Percentiles rank a stretch among this genome's conserved stretches.
phyloP scores from a whole-genome alignment of 2,797 vertebrate species.

The Adelosebastes latens region DNA sequence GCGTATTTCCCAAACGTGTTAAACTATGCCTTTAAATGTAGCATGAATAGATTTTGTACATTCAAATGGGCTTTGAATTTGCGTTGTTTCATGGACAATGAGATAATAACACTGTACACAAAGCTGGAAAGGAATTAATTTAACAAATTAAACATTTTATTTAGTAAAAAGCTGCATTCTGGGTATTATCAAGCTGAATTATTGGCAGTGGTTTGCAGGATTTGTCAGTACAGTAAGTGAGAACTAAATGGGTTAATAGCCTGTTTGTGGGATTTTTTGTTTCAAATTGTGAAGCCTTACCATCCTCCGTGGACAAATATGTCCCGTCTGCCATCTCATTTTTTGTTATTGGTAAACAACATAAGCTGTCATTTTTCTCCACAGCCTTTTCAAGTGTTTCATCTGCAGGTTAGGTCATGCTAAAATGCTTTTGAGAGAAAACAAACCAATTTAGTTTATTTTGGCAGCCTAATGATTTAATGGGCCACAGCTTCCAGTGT shows the following conservation, averaged over 20 bases:
- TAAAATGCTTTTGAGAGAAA: constrained; percentile 42
- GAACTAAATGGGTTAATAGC: constrained; percentile 25
- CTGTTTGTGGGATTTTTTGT: constrained; percentile 36
- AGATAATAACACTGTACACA: neutral
- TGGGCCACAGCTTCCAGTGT: constrained; percentile 2
- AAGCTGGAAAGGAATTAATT: neutral
- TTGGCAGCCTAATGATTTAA: constrained; percentile 41
- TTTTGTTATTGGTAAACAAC: constrained; percentile 37
- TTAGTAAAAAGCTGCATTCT: neutral
- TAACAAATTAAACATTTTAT: neutral
- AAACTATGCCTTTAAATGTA: neutral
- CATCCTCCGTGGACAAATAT: constrained; percentile 7
- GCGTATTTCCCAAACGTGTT: neutral
- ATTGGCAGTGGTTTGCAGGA: constrained; percentile 1
- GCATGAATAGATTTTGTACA: neutral
- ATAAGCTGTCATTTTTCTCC: constrained; percentile 25
- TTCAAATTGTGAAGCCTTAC: constrained; percentile 23
- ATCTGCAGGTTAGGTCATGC: constrained; percentile 36
- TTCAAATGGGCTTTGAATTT: constrained; percentile 6
- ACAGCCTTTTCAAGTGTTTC: constrained; percentile 10
- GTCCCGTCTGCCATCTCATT: neutral
- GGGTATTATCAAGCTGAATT: neutral
- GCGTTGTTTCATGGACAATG: neutral
- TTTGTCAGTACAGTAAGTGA: constrained; percentile 16
- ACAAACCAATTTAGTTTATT: constrained; percentile 45